Conservation (phyloP, 2,113 vertebrate species). For the Hyperopisus bebe region DNA sequence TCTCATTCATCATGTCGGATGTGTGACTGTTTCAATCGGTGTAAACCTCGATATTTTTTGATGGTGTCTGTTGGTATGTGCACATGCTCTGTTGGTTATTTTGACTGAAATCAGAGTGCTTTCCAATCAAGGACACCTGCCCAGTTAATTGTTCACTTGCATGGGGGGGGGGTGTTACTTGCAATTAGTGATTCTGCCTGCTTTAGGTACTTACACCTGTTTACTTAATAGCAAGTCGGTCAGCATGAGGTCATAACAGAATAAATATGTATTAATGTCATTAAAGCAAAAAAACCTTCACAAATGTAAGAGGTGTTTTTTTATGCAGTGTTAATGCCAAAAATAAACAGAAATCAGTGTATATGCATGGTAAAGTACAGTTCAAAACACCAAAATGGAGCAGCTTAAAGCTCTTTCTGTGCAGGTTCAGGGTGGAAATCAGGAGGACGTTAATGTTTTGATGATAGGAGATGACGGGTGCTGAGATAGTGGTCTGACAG, state of each 20-base stretch:
- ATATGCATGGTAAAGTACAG: not conserved
- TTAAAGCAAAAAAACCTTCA: not conserved
- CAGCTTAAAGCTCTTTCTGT: not conserved
- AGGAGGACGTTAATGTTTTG: not conserved
- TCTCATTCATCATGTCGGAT: not conserved
- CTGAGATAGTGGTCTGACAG: not conserved
- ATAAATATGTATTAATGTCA: not conserved
- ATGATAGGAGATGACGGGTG: not conserved
- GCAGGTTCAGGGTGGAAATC: not conserved
- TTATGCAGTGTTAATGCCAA: not conserved
- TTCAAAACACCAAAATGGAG: not conserved
- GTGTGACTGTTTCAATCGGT: not conserved
- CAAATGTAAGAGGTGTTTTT: not conserved
- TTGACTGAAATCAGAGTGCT: not conserved
- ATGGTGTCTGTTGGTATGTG: not conserved
- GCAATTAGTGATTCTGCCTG: not conserved
- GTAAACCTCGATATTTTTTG: not conserved
- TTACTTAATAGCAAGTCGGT: not conserved
- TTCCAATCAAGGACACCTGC: not conserved
- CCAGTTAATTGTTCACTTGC: not conserved
- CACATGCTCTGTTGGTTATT: not conserved
- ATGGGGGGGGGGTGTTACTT: not conserved
- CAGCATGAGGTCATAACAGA: not conserved
- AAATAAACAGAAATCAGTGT: not conserved
- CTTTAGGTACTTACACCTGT: not conserved